A percentile compares a stretch with the other conserved stretches of the same genome.
Evolutionary conservation across 1,140 invertebrate genomes (phyloP).

Genomic region (Panulirus ornatus): DNA sequence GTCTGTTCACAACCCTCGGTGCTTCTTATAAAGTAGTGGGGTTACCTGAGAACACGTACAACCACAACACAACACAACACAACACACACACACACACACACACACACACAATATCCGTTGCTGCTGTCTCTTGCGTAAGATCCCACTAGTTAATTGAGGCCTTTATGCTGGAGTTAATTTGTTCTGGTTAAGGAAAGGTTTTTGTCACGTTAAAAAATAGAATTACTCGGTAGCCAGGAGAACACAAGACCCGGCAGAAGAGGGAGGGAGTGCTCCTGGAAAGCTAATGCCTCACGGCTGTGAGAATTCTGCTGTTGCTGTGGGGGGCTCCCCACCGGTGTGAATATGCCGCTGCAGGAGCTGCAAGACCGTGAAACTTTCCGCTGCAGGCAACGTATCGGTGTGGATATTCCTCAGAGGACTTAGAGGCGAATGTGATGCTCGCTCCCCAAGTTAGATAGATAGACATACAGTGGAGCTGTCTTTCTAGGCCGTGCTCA

Average conservation of each 20-base stretch:
- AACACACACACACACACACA: too few species aligned
- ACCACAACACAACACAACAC: too few species aligned
- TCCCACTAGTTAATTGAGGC: conserved; percentile 26
- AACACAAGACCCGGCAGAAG: background rate
- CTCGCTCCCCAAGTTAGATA: too few species aligned
- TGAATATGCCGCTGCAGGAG: background rate
- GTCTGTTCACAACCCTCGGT: too few species aligned
- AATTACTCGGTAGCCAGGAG: background rate
- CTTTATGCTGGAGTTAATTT: conserved; percentile 21
- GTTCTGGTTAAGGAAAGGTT: conserved; percentile 22
- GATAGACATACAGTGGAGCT: too few species aligned
- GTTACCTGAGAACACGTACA: too few species aligned
- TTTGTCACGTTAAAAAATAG: background rate
- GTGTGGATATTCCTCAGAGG: background rate
- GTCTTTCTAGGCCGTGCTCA: too few species aligned
- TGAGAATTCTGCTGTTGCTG: background rate
- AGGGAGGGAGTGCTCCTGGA: background rate
- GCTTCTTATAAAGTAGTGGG: too few species aligned
- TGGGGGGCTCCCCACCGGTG: background rate
- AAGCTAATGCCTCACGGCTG: background rate
- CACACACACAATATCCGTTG: too few species aligned
- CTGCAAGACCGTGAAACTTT: background rate
- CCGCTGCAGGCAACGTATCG: background rate
- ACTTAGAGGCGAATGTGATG: background rate
- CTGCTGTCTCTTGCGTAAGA: conserved; percentile 21